Conservation (phyloP, 30 jellyfish, hydroid and myxozoan species). For the Aurelia sp. region DNA sequence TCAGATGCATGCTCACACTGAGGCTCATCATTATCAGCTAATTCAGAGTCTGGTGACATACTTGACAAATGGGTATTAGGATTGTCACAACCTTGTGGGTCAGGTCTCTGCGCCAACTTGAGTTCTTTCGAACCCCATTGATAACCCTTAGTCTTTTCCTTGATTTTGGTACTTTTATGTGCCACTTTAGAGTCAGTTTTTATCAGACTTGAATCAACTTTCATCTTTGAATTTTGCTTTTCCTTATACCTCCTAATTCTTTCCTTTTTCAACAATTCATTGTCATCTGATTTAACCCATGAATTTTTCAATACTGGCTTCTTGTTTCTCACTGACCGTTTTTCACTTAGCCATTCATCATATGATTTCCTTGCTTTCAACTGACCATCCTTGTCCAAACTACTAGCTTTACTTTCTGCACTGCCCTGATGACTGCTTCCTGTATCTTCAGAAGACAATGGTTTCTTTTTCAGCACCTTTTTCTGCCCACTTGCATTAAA, state of each 20-base stretch:
- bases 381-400: too few species aligned
- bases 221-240: neutral
- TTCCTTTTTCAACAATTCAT: constrained; percentile 4
- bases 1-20: too few species aligned
- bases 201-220: constrained; percentile 11
- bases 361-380: constrained; percentile 18
- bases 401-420: too few species aligned
- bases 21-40: neutral
- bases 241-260: constrained; percentile 11
- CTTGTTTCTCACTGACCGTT: neutral
- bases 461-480: too few species aligned
- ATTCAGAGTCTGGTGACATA: too few species aligned
- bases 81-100: constrained; percentile 53
- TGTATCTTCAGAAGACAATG: too few species aligned
- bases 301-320: neutral
- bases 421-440: too few species aligned
- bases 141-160: neutral
- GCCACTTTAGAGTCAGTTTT: too few species aligned
- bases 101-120: constrained; percentile 18
- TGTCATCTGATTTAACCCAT: neutral
- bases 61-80: neutral
- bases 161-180: too few species aligned
- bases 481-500: too few species aligned
- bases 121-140: neutral
- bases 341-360: constrained; percentile 40